phyloP scores from a whole-genome alignment of 2,797 vertebrate species.

The Nyctibius grandis region DNA sequence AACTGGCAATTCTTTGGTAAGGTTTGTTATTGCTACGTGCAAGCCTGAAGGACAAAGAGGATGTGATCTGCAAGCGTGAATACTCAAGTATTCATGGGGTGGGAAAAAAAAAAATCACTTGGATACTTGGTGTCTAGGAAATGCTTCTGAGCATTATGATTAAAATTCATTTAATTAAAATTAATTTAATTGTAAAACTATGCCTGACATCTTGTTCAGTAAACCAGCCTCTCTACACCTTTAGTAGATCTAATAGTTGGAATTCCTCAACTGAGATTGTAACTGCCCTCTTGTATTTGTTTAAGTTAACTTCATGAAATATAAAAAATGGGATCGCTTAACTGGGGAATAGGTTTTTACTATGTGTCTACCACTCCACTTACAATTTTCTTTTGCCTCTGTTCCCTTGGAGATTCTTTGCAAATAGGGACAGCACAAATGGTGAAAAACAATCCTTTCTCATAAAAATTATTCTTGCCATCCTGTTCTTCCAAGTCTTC shows the following conservation, averaged over 20 bases:
- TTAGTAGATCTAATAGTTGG: neutral
- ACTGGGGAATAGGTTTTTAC: neutral
- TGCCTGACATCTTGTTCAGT: neutral
- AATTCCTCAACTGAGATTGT: neutral
- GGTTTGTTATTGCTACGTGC: neutral
- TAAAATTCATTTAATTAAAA: neutral
- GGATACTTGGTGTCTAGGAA: neutral
- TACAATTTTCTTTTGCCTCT: neutral
- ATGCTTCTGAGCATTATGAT: neutral
- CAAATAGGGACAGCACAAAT: neutral
- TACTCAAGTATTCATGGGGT: neutral
- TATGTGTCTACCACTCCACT: neutral
- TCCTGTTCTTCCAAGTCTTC: neutral
- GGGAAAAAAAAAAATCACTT: neutral
- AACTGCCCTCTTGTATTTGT: neutral
- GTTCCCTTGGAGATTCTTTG: neutral
- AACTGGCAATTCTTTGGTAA: neutral
- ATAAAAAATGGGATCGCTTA: neutral
- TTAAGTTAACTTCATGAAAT: neutral
- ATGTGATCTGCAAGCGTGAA: neutral
- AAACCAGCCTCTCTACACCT: neutral
- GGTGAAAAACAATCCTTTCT: neutral
- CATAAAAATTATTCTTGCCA: neutral
- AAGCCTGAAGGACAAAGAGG: neutral
- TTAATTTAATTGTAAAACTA: neutral